Base-by-base conservation (phyloP, 2,888 invertebrate genomes). In the Euplagia quadripunctaria region DNA sequence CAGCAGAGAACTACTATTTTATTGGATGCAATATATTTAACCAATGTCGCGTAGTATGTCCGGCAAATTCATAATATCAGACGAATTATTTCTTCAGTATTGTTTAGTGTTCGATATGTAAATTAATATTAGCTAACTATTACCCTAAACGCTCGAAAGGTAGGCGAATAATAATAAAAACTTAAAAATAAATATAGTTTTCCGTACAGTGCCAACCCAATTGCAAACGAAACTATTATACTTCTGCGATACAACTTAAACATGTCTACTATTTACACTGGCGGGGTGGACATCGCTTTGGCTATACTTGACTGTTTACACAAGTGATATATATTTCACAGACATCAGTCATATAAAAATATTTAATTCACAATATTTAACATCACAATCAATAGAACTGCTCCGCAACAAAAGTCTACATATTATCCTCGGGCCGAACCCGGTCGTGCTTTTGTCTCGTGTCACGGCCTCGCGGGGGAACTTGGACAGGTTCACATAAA, bases 401-500 rank as follows among this genome's bases (percentile, higher is more conserved):
- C 43, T 52, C n/a, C 73, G 70, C 77, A 64, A 83, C 82, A 72
- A 67, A 41, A 71, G 64, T 72, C 61, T 73, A 5, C 14, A 63
- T 52, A 51, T 68, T 73, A 70, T 71, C 20, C 61, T 12, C 78
- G 73, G 76, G 73, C 14, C 42, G 7, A 11, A 42, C 74, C 77
- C 77, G 76, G 43, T 77, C 63, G 66, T 67, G 64, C 61, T 42
- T 79, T 84, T 76, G 78, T 78, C 79, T 73, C 68, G 43, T 68
- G 74, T 71, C 52, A 64, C 77, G 75, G 80, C 55, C 65, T 68
- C 55, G 31, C 20, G 46, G 79, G 81, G 43, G 80, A 78, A 79
- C 73, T 72, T 79, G 85, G 83, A 78, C 76, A 81, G 87, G 85
- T 81, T 78, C 79, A 88, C 86, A 86, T 79, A 63, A 89, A 91